Evolutionary conservation across 2,888 invertebrate species (phyloP), one percentile per base, ranked within the genome.

Genomic region (Apamea sordens): DNA sequence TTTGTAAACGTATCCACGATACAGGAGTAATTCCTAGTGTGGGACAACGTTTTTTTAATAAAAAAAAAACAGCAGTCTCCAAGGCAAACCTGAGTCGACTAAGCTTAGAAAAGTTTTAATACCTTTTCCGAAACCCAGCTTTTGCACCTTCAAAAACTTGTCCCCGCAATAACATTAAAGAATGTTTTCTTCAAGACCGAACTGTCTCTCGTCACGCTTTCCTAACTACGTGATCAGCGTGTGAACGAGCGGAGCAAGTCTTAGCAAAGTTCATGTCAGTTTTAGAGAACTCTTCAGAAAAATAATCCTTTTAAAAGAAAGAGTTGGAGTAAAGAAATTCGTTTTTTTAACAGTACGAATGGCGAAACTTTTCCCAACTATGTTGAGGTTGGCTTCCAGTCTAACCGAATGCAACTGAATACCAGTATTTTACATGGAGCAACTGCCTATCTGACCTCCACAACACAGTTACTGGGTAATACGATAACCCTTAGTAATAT

Each of bases 201-300:
- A 56, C 74, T 77, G n/a, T 13, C 44, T 68, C 64, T 41, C 61
- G 74, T 68, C 72, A 56, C 64, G 61, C 61, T 76, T 76, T 61
- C 3, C 21, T 50, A 68, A 74, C 59, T 81, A 81, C 82, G 77
- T 84, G 85, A 69, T n/a, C 64, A 24, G 82, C 47, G 21, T 77
- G 65, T 77, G 53, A 78, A 77, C 4, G 53, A 41, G 28, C 64
- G 32, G 41, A 47, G 15, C 8, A 64, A 69, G 72, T 69, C 36
- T 47, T 47, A 64, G 59, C 7, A 61, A 74, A 84, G 64, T 64
- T 81, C 15, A 24, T 53, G 59, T n/a, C 36, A 74, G 44, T 44
- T 63, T 36, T 21, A 15, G 15, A 24, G 21, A 74, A 68, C 3
- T 67, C 24, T 59, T 24, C 24, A 10, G 36, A 47, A 72, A 77